These are phyloP conservation scores for Gymnorhina tibicen DNA, from an alignment of 2,113 vertebrate genomes.

Conservation along the genomic window DNA sequence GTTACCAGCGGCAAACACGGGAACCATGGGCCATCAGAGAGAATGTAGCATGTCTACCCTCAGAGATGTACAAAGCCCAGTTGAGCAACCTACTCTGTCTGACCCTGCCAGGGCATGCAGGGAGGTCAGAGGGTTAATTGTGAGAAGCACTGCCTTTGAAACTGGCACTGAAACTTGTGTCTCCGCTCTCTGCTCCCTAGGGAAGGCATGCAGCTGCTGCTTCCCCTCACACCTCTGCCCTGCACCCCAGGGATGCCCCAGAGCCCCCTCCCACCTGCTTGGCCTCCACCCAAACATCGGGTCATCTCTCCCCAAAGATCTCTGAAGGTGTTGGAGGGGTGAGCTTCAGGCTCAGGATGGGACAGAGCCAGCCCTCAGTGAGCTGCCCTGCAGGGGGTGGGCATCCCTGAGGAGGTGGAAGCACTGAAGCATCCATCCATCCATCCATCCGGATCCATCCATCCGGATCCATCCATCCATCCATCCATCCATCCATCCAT, in stretches of 20 bases:
- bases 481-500: background rate
- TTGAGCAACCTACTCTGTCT: fast-evolving
- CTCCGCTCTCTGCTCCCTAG: background rate
- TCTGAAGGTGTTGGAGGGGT: background rate
- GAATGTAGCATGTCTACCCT: background rate
- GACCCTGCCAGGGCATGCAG: background rate
- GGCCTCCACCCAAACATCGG: background rate
- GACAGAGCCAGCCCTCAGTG: background rate
- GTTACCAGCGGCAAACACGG: background rate
- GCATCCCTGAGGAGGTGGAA: background rate
- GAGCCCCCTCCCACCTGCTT: background rate
- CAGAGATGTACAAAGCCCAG: background rate
- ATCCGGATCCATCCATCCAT: background rate
- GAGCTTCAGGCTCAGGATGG: background rate
- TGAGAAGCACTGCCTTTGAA: conserved; percentile 11
- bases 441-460: background rate
- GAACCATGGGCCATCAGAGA: background rate
- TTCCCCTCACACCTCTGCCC: background rate
- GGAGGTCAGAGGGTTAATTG: background rate
- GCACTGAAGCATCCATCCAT: background rate
- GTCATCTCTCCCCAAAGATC: background rate
- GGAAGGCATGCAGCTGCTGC: background rate
- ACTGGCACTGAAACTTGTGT: conserved; percentile 22
- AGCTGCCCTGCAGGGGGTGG: background rate
- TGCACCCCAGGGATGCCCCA: background rate